phyloP scores from a whole-genome alignment of 2,113 vertebrate species.

The Neolamprologus tretocephalus region DNA sequence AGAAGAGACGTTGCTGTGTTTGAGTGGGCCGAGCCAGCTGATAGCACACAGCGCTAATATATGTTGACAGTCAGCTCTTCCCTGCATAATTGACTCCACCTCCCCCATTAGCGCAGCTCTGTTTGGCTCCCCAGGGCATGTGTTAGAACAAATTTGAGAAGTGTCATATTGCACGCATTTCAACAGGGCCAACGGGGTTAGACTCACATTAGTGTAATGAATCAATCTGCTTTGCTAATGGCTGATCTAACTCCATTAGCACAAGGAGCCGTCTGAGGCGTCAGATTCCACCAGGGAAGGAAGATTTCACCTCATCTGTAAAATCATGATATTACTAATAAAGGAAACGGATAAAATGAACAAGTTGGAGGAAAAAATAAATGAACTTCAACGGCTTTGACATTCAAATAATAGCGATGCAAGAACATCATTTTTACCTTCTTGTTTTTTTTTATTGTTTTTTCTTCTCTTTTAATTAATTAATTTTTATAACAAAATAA shows the following conservation, averaged over 20 bases:
- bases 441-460: rapidly evolving
- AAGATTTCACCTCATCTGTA: background rate
- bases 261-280: background rate
- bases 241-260: slow-evolving; percentile 19
- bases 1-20: background rate
- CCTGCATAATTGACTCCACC: slow-evolving; percentile 67
- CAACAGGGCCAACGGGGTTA: slow-evolving; percentile 63
- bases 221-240: slow-evolving; percentile 61
- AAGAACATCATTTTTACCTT: background rate
- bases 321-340: background rate
- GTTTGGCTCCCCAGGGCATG: slow-evolving; percentile 61
- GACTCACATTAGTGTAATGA: slow-evolving; percentile 67
- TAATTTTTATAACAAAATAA: background rate
- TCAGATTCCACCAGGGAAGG: background rate
- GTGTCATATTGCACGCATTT: slow-evolving; percentile 68
- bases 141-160: slow-evolving; percentile 72
- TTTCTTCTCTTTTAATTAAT: background rate
- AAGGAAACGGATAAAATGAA: background rate
- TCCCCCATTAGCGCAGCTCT: slow-evolving; percentile 61
- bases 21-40: background rate
- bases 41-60: slow-evolving; percentile 36
- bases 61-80: slow-evolving; percentile 64
- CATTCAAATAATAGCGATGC: background rate
- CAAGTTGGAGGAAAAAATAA: background rate
- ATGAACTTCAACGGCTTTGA: rapidly evolving